Percentiles rank a stretch among this genome's conserved stretches.
Conservation (phyloP, 1,140 invertebrate species). For the Nomia melanderi region DNA sequence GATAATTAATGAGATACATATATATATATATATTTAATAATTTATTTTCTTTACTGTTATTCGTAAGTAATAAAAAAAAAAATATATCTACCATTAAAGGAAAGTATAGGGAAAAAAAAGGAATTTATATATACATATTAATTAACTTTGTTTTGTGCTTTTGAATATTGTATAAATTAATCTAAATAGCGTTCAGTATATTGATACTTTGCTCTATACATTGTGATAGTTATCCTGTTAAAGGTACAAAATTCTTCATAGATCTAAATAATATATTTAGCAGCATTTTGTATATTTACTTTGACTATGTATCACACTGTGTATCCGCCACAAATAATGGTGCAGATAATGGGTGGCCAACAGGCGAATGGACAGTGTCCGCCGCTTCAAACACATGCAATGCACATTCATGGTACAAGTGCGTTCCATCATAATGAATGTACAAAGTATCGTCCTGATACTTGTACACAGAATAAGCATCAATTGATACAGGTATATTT, state of each 20-base stretch:
- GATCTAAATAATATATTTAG: constrained; percentile 27
- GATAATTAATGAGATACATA: neutral
- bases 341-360: constrained; percentile 75
- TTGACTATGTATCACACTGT: constrained; percentile 78
- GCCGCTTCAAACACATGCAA: constrained; percentile 65
- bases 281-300: constrained; percentile 35
- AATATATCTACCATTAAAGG: neutral
- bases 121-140: neutral
- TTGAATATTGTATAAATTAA: constrained; percentile 11
- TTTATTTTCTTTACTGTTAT: neutral
- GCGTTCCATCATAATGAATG: constrained; percentile 70
- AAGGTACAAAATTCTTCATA: constrained; percentile 22
- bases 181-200: constrained; percentile 35
- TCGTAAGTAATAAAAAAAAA: neutral
- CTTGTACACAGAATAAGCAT: constrained; percentile 68
- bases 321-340: constrained; percentile 75
- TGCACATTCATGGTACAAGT: constrained; percentile 69
- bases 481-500: constrained; percentile 71
- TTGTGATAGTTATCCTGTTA: neutral
- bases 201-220: neutral
- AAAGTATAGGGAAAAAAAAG: neutral
- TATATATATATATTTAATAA: neutral
- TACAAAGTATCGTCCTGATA: constrained; percentile 65
- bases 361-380: constrained; percentile 73
- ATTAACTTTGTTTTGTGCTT: constrained; percentile 31